These are phyloP conservation scores for Scortum barcoo DNA, from an alignment of 2,113 vertebrate genomes.

Conservation along the genomic window DNA sequence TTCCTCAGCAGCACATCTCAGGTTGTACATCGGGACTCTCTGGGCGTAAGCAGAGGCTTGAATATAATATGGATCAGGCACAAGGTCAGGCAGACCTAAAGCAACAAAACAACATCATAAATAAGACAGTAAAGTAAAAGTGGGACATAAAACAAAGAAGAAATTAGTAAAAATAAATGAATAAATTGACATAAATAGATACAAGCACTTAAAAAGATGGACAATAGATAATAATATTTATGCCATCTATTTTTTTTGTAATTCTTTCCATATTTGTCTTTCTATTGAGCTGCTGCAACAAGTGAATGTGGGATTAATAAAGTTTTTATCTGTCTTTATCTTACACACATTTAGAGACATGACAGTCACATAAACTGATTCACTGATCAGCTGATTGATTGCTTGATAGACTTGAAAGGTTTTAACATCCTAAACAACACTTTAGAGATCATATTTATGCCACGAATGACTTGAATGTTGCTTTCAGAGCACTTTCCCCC, in stretches of 20 bases:
- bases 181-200: neutral
- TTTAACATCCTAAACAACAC: neutral
- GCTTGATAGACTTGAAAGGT: neutral
- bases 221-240: too few species aligned
- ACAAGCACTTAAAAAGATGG: neutral
- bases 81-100: slow-evolving; percentile 96
- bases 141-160: neutral
- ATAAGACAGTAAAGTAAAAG: neutral
- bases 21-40: slow-evolving; percentile 95
- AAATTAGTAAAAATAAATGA: neutral
- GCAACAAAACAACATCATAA: neutral
- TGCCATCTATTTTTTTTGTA: too few species aligned
- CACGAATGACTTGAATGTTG: neutral
- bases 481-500: neutral
- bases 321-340: too few species aligned
- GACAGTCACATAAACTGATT: neutral
- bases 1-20: slow-evolving; percentile 96
- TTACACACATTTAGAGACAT: neutral
- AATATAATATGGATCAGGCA: slow-evolving; percentile 97
- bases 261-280: too few species aligned
- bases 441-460: neutral
- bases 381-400: neutral
- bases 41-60: slow-evolving; percentile 95
- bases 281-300: too few species aligned
- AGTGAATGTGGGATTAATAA: too few species aligned